Percentiles rank a stretch among this genome's conserved stretches.
Conservation (phyloP, 2,888 invertebrate species). For the Lymantria dispar region DNA sequence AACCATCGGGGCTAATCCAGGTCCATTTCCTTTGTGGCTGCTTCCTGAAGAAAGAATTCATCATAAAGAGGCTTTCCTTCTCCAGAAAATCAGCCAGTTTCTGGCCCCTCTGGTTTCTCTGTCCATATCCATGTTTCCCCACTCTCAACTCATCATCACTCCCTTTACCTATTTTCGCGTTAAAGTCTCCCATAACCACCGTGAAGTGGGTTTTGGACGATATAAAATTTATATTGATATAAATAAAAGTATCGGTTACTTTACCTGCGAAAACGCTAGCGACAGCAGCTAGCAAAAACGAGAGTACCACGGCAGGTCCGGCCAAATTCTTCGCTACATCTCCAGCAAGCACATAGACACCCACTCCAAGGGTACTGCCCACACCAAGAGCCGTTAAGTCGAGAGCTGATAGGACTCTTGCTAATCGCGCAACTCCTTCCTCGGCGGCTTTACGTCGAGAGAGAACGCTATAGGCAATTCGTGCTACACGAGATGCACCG, state of each 20-base stretch:
- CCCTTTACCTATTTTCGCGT: too few species aligned
- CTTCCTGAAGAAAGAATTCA: too few species aligned
- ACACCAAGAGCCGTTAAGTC: slow-evolving; percentile 93
- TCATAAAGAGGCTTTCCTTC: too few species aligned
- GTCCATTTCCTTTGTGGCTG: too few species aligned
- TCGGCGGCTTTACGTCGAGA: slow-evolving; percentile 74
- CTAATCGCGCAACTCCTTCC: slow-evolving; percentile 77
- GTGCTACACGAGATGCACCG: slow-evolving; percentile 54
- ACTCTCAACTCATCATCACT: too few species aligned
- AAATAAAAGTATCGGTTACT: background rate
- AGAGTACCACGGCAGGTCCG: slow-evolving; percentile 93
- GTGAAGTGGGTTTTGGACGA: too few species aligned
- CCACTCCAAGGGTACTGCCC: slow-evolving; percentile 93
- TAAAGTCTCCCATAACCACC: too few species aligned
- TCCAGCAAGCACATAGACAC: slow-evolving; percentile 94
- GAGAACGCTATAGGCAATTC: slow-evolving; percentile 61
- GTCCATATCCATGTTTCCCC: too few species aligned
- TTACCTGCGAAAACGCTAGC: slow-evolving; percentile 94
- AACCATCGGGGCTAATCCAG: too few species aligned
- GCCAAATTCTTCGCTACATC: slow-evolving; percentile 90
- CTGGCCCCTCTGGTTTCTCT: too few species aligned
- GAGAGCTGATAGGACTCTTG: slow-evolving; percentile 89
- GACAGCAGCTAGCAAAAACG: slow-evolving; percentile 94
- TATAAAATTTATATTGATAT: too few species aligned
- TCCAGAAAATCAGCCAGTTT: too few species aligned